A percentile compares a stretch with the other conserved stretches of the same genome.
Evolutionary conservation across 2,113 vertebrate genomes (phyloP).

Genomic region (Gambusia holbrooki): DNA sequence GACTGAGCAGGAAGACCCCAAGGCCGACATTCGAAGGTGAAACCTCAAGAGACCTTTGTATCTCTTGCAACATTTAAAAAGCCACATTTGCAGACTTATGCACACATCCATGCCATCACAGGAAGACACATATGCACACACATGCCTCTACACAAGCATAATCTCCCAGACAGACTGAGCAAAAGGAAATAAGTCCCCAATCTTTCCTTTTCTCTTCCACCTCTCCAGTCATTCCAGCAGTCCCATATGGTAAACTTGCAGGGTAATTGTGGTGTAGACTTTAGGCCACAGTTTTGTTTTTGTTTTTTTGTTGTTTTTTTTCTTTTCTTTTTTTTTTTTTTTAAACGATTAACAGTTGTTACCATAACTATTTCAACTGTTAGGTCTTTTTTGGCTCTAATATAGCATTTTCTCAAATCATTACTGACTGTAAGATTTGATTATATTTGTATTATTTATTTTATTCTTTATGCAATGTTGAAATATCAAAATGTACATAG

Average conservation of each 20-base stretch:
- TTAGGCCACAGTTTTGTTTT: conserved; percentile 66
- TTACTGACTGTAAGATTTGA: conserved; percentile 77
- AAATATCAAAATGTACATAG: conserved; percentile 85
- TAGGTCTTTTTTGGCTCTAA: conserved; percentile 78
- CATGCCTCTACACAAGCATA: conserved; percentile 35
- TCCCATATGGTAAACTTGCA: conserved; percentile 88
- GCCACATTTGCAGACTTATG: conserved; percentile 60
- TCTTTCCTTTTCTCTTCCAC: conserved; percentile 74
- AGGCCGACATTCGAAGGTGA: conserved; percentile 96
- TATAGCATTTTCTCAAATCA: conserved; percentile 80
- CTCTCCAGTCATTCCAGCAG: conserved; percentile 95
- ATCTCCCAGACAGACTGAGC: conserved; percentile 71
- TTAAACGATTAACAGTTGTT: conserved; percentile 68
- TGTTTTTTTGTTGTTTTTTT: conserved; percentile 44
- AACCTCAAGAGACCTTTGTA: conserved; percentile 66
- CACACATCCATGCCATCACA: conserved; percentile 26
- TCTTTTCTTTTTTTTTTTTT: conserved; percentile 52
- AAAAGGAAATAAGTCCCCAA: conserved; percentile 62
- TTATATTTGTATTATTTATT: conserved; percentile 85
- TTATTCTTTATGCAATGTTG: conserved; percentile 82
- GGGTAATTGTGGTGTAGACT: conserved; percentile 85
- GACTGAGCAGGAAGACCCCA: conserved; percentile 86
- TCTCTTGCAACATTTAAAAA: conserved; percentile 44
- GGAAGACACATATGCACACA: conserved; percentile 29
- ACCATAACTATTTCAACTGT: conserved; percentile 72